phyloP scores from a whole-genome alignment of 1,140 invertebrate species.

The Sminthurinus signatus region DNA sequence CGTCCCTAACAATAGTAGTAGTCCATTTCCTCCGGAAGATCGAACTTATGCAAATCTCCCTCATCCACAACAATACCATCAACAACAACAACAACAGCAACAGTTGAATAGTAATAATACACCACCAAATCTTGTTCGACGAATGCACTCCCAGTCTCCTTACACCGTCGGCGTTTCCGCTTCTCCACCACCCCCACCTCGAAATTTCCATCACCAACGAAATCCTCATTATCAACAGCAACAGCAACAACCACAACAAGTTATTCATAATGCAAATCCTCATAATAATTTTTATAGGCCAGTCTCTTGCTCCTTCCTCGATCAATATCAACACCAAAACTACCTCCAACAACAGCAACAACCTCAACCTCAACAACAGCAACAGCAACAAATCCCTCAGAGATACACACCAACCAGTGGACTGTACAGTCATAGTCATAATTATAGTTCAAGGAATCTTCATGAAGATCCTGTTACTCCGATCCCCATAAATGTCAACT shows the following conservation, averaged over 20 bases:
- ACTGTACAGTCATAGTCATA: neutral
- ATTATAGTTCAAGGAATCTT: too few species aligned
- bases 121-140: too few species aligned
- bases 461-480: too few species aligned
- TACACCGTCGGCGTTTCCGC: slow-evolving; percentile 11
- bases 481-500: neutral
- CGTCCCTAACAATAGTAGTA: slow-evolving; percentile 14
- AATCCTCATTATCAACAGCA: slow-evolving; percentile 12
- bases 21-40: slow-evolving; percentile 18
- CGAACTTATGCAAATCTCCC: slow-evolving; percentile 28
- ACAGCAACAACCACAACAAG: too few species aligned
- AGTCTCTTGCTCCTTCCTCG: slow-evolving; percentile 37
- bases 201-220: slow-evolving; percentile 25
- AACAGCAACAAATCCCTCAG: neutral
- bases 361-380: neutral
- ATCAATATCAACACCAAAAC: slow-evolving; percentile 19
- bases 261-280: too few species aligned
- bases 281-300: slow-evolving; percentile 36
- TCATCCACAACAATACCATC: neutral
- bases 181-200: slow-evolving; percentile 32
- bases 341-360: neutral
- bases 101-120: too few species aligned
- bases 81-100: too few species aligned
- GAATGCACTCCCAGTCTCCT: neutral
- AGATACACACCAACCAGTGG: neutral